Conservation (phyloP, 1,140 invertebrate genomes). For the Cydia pomonella region DNA sequence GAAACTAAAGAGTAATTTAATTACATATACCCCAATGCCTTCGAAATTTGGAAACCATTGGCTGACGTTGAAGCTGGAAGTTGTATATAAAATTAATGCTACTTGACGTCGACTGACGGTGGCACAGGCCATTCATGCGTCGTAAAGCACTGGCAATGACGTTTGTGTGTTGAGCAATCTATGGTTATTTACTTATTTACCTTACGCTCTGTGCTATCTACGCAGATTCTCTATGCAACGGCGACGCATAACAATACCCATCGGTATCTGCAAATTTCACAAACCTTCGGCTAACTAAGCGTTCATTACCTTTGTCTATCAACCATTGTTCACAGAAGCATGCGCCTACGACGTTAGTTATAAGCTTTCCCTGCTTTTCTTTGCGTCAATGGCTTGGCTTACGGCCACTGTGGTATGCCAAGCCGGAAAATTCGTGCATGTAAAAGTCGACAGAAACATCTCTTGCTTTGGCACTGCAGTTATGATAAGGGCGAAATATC, state of each 20-base stretch:
- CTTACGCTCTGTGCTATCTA: not conserved
- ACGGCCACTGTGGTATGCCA: conserved; percentile 43
- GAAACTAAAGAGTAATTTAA: no score
- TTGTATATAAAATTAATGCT: not conserved
- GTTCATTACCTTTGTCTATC: conserved; percentile 7
- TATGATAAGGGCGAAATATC: not conserved
- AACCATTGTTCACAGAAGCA: conserved; percentile 11
- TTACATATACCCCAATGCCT: no score
- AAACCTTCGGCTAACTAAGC: not conserved
- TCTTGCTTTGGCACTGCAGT: not conserved
- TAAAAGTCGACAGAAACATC: not conserved
- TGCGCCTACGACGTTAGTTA: not conserved
- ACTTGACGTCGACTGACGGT: not conserved
- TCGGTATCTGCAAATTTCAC: not conserved
- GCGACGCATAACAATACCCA: not conserved
- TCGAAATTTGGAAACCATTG: conserved; percentile 13
- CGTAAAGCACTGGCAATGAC: not conserved
- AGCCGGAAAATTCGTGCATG: conserved; percentile 1
- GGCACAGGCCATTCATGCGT: not conserved
- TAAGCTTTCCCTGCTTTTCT: conserved; percentile 41
- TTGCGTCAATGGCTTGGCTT: conserved; percentile 57
- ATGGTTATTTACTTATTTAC: not conserved
- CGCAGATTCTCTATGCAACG: conserved; percentile 6
- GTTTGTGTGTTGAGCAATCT: not conserved
- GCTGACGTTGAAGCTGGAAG: conserved; percentile 23